Evolutionary conservation across 2,888 invertebrate species (phyloP), one percentile per base, ranked within the genome.

Genomic region (Hydropsyche betteni): DNA sequence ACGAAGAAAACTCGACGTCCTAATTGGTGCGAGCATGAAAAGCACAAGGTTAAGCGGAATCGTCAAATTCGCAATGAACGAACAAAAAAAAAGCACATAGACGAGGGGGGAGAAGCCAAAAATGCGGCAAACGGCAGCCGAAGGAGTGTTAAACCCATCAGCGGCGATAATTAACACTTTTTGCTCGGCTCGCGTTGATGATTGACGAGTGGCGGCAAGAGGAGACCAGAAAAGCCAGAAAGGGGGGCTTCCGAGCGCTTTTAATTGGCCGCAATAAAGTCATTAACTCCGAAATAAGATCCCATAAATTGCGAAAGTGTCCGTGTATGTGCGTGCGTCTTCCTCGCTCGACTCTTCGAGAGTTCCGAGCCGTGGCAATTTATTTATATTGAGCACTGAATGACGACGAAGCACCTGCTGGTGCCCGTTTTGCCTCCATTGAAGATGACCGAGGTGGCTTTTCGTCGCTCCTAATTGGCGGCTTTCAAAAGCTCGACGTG

Each of bases 231-330:
- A 44, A 44, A 44, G 44, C 44, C 44, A 44, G 44, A 44, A 44
- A 44, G 7, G 44, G 10, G 10, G 44, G 64, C 64, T 64, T 36
- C 64, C 36, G 64, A 36, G 64, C 12, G 36, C 64, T 64, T 64
- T 64, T 64, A 64, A 64, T 64, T 69, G 69, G 69, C 64, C 72
- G 24, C 61, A 72, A 72, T 72, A 72, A 72, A 72, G 72, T 55
- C 72, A 72, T 72, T 61, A 61, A 61, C 16, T 72, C 61, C 34
- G 33, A 72, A 72, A 72, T 72, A 72, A 58, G 55, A 72, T 33
- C 72, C 64, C 44, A 72, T 72, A 72, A 72, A 72, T 72, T 72
- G 72, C 72, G 55, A 55, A 55, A 55, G 55, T 14, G 16, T 16
- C 55, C 16, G 55, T 16, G 12, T n/a, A n/a, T 58, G 58, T 44